Conservation (phyloP, 2,888 invertebrate species). For the Ophraella communa region DNA sequence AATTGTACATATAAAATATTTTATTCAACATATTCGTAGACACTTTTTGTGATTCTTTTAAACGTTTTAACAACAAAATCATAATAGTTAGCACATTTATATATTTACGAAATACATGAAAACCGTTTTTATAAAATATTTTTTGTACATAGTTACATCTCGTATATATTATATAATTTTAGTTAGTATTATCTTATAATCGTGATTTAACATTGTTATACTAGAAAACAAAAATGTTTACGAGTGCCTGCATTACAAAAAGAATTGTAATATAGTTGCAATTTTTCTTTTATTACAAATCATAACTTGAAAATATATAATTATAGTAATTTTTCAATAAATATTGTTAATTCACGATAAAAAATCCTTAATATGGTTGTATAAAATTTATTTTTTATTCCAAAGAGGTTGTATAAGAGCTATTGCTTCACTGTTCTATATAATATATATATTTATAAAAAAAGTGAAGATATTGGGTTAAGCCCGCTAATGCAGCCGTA, state of each 20-base stretch:
- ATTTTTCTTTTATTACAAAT: too few relatives aligned
- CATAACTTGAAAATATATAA: too few relatives aligned
- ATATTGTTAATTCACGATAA: neutral
- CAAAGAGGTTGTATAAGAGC: neutral
- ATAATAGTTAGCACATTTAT: neutral
- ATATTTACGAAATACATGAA: neutral
- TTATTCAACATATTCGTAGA: neutral
- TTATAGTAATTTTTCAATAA: neutral
- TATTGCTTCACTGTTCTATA: too few relatives aligned
- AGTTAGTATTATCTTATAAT: neutral
- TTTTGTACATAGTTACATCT: neutral
- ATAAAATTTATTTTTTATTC: neutral
- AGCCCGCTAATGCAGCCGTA: too few relatives aligned
- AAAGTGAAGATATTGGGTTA: too few relatives aligned
- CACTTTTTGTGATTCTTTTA: neutral
- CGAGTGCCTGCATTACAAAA: neutral
- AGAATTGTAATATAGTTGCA: neutral
- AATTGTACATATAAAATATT: neutral
- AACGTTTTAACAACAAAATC: neutral
- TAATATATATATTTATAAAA: too few relatives aligned
- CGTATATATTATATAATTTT: neutral
- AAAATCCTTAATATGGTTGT: neutral
- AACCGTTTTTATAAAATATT: neutral
- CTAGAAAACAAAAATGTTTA: neutral
- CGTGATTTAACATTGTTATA: neutral